phyloP scores from a whole-genome alignment of 2,888 invertebrate species.

The Odontomyia ornata region DNA sequence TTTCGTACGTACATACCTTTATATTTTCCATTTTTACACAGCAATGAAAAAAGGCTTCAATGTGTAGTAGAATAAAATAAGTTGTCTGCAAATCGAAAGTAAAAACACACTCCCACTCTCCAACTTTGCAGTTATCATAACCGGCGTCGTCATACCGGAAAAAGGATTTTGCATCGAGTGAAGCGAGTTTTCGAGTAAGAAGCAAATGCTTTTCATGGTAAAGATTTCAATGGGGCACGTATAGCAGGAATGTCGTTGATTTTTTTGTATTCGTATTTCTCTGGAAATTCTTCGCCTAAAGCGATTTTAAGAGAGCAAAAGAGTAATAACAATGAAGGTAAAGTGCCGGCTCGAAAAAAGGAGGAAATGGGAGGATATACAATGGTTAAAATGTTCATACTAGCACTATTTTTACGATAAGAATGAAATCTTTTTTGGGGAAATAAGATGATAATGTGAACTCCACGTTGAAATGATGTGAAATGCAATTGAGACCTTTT shows the following conservation, averaged over 20 bases:
- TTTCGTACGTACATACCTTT: neutral
- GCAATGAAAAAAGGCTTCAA: neutral
- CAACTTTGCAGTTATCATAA: too few relatives aligned
- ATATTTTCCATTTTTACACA: too few relatives aligned
- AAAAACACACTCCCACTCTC: neutral
- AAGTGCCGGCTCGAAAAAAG: neutral
- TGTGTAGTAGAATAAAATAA: neutral
- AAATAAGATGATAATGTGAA: too few relatives aligned
- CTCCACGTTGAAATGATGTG: too few relatives aligned
- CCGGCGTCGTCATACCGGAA: neutral
- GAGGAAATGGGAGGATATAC: neutral
- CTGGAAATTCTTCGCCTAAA: neutral
- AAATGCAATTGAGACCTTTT: too few relatives aligned
- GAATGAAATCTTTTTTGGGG: too few relatives aligned
- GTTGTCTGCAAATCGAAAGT: neutral
- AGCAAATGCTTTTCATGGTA: too few relatives aligned
- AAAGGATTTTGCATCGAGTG: neutral
- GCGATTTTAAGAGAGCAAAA: neutral
- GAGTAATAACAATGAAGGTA: slow-evolving; percentile 1
- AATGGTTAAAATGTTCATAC: neutral
- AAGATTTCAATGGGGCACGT: too few relatives aligned
- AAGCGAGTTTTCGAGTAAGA: too few relatives aligned
- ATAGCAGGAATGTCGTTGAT: neutral
- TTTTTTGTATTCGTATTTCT: neutral
- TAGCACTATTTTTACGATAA: too few relatives aligned